Base-by-base conservation (phyloP, 2,888 invertebrate species). In the Carcina quercana region DNA sequence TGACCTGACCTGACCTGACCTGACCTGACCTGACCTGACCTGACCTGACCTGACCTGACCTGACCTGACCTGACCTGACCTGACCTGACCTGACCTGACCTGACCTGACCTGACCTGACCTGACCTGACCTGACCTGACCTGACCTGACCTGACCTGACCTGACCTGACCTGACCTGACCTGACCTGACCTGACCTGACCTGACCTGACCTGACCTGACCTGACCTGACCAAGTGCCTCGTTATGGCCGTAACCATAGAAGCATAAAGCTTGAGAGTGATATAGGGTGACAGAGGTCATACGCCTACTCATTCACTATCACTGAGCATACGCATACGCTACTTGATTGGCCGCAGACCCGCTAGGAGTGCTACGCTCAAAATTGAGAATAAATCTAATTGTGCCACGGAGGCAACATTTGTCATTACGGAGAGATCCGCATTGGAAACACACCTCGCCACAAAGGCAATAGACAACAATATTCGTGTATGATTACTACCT, bases 201-300 rank as follows among this genome's bases (percentile, higher is more conserved):
- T 28, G 21, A 28, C 28, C 28, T 28, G 21, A 28, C 28, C 28
- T 28, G 21, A 28, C 28, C 28, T 28, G 17, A 27, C 27, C 27
- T 30, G 24, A 27, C 27, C 27, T 27, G 28, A 33, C 35, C 33
- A 28, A 33, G 28, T 28, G 28, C 28, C 28, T 28, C 33, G 28
- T 28, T 24, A 33, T 24, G 28, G 5, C 6, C 12, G 8, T 10
- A 35, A 35, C 34, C 35, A 34, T 30, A 32, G 15, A 10, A 13
- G 25, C 24, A 17, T 7, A 17, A 5, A 5, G 7, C 17, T 5
- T 7, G 5, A 17, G 7, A 5, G 5, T 5, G 5, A 17, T 7
- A 5, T 7, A 17, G 17, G 7, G 17, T 7, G 7, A 17, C 7
- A 7, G 5, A 17, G 5, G 17, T 7, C 5, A 17, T 5, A 5